Percentiles rank a stretch among this genome's conserved stretches.
These are phyloP conservation scores for Heteromormyrus szaboi DNA, from an alignment of 2,797 vertebrate genomes.

Conservation along the genomic window DNA sequence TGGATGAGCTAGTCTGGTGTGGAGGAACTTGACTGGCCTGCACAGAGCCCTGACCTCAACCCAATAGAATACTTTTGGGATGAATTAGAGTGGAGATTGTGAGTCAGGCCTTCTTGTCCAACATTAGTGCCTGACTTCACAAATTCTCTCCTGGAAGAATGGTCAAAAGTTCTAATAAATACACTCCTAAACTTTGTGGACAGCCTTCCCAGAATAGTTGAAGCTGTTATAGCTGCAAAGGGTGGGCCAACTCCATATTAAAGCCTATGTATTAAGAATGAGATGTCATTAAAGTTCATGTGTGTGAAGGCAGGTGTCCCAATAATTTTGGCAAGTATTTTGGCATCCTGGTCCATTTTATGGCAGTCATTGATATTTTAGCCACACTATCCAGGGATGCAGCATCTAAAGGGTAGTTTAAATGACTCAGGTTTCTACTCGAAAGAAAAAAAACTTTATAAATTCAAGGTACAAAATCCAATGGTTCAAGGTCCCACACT, in stretches of 20 bases:
- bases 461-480: not conserved
- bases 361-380: not conserved
- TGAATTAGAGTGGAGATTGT: not conserved
- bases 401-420: not conserved
- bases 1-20: no score
- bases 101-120: not conserved
- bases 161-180: not conserved
- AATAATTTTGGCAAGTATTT: no score
- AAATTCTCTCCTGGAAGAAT: not conserved
- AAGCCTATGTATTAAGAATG: no score
- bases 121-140: not conserved
- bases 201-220: not conserved
- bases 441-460: not conserved
- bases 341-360: not conserved
- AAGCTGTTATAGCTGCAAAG: not conserved
- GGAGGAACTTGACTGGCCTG: no score
- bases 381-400: not conserved
- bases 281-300: no score
- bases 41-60: not conserved
- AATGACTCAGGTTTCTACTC: not conserved
- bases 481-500: not conserved
- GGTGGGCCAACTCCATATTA: not conserved
- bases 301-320: no score
- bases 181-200: not conserved
- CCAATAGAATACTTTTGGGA: not conserved